A percentile compares a stretch with the other conserved stretches of the same genome.
Evolutionary conservation across 2,113 vertebrate genomes (phyloP).

Genomic region (Ursus arctos): DNA sequence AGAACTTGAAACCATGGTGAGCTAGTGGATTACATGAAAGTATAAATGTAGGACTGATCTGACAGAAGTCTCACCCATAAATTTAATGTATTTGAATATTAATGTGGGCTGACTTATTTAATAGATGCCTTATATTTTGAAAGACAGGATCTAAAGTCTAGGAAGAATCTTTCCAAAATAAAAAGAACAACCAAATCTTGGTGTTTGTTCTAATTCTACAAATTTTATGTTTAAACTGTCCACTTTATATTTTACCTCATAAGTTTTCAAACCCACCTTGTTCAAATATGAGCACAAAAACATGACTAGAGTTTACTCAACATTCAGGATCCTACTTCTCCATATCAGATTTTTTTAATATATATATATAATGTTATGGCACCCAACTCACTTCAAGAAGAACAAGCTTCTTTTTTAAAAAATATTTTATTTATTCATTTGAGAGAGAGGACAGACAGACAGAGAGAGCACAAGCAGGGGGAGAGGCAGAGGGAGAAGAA

Average conservation of each 20-base stretch:
- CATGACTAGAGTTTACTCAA: neutral
- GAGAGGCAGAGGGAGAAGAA: too few relatives aligned
- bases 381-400: neutral
- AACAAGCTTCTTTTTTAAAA: neutral
- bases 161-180: neutral
- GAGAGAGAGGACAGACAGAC: too few relatives aligned
- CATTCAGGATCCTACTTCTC: neutral
- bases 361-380: neutral
- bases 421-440: too few relatives aligned
- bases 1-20: neutral
- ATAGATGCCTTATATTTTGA: neutral
- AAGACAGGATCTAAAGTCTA: neutral
- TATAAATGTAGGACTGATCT: neutral
- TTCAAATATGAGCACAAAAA: neutral
- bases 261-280: neutral
- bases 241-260: neutral
- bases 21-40: neutral
- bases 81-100: neutral
- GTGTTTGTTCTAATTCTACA: neutral
- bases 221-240: neutral
- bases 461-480: too few relatives aligned
- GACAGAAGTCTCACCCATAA: neutral
- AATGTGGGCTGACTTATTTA: neutral
- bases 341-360: neutral
- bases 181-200: neutral